phyloP scores from a whole-genome alignment of 2,113 vertebrate genomes.

The Hypocryptadius cinnamomeus region DNA sequence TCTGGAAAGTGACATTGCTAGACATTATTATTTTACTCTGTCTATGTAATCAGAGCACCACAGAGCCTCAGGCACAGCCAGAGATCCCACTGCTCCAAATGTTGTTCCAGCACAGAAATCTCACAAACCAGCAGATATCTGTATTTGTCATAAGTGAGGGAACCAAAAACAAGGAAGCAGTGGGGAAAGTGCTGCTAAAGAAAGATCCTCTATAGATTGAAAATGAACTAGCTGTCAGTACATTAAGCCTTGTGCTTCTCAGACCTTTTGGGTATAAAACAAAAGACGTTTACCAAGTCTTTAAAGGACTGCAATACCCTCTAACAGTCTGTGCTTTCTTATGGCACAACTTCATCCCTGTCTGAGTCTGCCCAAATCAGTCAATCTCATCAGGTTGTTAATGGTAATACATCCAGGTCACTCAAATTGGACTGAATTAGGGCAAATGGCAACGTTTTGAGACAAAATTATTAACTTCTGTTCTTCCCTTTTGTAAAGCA shows the following conservation, averaged over 20 bases:
- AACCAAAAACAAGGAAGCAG: not conserved
- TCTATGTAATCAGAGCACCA: not conserved
- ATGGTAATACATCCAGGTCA: not conserved
- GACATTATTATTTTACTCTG: not conserved
- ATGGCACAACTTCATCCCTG: not conserved
- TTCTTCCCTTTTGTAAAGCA: not conserved
- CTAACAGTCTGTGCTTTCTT: not conserved
- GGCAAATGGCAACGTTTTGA: not conserved
- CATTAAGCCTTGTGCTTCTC: not conserved
- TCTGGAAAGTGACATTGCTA: not conserved
- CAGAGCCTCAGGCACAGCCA: not conserved
- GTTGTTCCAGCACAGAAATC: not conserved
- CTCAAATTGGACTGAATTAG: not conserved
- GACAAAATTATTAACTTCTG: not conserved
- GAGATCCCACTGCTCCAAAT: conserved; percentile 24
- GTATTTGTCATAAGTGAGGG: not conserved
- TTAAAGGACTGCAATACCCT: not conserved
- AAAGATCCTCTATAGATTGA: not conserved
- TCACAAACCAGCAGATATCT: not conserved
- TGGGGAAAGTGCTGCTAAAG: not conserved
- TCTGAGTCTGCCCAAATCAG: not conserved
- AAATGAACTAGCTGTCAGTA: not conserved
- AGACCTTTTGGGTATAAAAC: not conserved
- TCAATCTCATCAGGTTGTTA: not conserved
- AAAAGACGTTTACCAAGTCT: not conserved